Evolutionary conservation across 2,797 vertebrate genomes (phyloP).

Genomic region (Anas capensis): DNA sequence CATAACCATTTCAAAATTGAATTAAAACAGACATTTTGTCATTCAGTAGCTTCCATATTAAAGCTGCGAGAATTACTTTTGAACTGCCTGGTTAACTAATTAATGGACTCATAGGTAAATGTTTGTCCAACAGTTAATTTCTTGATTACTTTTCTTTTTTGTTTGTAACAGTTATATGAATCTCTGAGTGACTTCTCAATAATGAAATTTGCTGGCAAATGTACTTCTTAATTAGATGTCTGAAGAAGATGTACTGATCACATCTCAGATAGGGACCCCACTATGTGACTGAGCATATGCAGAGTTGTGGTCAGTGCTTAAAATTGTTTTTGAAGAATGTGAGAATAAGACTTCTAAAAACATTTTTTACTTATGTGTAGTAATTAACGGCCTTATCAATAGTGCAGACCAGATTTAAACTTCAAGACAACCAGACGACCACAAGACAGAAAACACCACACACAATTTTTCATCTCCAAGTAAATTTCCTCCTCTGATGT

Average conservation of each 20-base stretch:
- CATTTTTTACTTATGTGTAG: background rate
- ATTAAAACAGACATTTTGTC: background rate
- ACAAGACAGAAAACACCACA: background rate
- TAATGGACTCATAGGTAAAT: conserved; percentile 38
- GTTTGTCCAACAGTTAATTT: conserved; percentile 29
- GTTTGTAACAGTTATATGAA: background rate
- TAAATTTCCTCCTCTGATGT: background rate
- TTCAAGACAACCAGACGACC: background rate
- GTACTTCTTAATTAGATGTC: background rate
- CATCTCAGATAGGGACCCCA: background rate
- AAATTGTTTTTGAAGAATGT: background rate
- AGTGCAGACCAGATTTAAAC: background rate
- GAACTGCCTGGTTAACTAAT: conserved; percentile 8
- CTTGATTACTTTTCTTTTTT: conserved; percentile 13
- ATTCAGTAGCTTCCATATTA: background rate
- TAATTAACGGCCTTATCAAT: background rate
- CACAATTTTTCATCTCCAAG: background rate
- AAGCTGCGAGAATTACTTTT: conserved; percentile 10
- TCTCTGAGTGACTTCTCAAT: background rate
- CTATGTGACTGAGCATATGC: background rate
- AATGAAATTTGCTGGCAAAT: conserved; percentile 16
- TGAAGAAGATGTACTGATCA: background rate
- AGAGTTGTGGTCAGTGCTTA: background rate
- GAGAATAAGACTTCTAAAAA: background rate
- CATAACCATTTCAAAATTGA: background rate